Evolutionary conservation across 2,113 vertebrate species (phyloP).

Genomic region (Andinoacara biseriatus): DNA sequence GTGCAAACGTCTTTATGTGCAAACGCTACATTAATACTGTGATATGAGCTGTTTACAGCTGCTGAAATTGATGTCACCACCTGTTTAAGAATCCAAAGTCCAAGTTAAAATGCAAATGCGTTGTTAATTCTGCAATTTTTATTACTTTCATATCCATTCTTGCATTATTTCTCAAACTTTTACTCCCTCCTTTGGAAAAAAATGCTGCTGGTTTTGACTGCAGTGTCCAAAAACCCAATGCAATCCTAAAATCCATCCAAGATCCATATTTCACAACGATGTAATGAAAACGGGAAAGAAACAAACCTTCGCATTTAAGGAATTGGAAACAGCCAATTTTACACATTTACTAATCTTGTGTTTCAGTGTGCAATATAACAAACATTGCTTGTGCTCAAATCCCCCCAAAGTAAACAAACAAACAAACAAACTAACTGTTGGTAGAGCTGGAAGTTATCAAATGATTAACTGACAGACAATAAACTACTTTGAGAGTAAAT

Average conservation of each 20-base stretch:
- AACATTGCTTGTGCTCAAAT: not conserved
- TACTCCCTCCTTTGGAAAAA: not conserved
- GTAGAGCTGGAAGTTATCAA: not conserved
- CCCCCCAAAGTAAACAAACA: not conserved
- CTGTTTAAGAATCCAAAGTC: not conserved
- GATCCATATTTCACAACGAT: not conserved
- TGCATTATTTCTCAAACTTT: not conserved
- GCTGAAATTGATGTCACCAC: not conserved
- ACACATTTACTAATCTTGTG: not conserved
- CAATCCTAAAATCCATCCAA: not conserved
- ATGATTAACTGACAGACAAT: not conserved
- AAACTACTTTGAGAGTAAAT: not conserved
- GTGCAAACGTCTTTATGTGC: not conserved
- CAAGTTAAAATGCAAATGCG: not conserved
- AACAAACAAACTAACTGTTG: not conserved
- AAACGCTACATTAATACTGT: not conserved
- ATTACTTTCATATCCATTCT: conserved; percentile 6
- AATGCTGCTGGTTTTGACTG: not conserved
- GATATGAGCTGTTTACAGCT: not conserved
- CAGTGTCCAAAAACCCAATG: not conserved
- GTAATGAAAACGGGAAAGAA: not conserved
- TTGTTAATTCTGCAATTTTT: not conserved
- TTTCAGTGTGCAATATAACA: not conserved
- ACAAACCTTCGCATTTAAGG: not conserved
- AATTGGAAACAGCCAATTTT: not conserved